Conservation (phyloP, 2,113 vertebrate genomes). For the Naja naja region DNA sequence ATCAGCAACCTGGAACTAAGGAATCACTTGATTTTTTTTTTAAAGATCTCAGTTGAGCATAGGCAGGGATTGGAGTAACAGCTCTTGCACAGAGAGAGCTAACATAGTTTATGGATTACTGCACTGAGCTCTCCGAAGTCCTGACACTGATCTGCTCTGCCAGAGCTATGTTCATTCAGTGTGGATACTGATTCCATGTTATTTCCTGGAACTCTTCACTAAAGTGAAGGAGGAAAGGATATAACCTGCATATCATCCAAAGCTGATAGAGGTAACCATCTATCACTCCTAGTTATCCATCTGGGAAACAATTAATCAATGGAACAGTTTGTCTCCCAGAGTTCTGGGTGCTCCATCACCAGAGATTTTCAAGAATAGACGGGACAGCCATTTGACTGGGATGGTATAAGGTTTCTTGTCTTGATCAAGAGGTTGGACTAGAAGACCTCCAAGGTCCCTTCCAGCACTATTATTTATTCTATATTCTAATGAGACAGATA, state of each 20-base stretch:
- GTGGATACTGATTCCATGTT: not conserved
- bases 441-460: not conserved
- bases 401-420: not conserved
- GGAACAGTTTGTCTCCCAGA: not conserved
- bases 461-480: not conserved
- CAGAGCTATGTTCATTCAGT: not conserved
- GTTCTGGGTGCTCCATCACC: not conserved
- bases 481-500: not conserved
- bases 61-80: not conserved
- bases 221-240: not conserved
- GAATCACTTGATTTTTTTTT: not conserved
- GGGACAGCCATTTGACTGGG: not conserved
- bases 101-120: not conserved
- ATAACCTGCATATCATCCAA: not conserved
- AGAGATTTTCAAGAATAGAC: not conserved
- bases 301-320: not conserved
- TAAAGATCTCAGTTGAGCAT: not conserved
- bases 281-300: not conserved
- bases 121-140: not conserved
- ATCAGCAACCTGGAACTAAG: not conserved
- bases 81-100: not conserved
- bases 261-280: not conserved
- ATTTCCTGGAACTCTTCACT: not conserved
- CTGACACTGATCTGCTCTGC: not conserved
- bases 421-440: not conserved